Percentiles rank a stretch among this genome's conserved stretches.
phyloP scores from a whole-genome alignment of 1,140 invertebrate genomes.

The Drosophila willistoni region DNA sequence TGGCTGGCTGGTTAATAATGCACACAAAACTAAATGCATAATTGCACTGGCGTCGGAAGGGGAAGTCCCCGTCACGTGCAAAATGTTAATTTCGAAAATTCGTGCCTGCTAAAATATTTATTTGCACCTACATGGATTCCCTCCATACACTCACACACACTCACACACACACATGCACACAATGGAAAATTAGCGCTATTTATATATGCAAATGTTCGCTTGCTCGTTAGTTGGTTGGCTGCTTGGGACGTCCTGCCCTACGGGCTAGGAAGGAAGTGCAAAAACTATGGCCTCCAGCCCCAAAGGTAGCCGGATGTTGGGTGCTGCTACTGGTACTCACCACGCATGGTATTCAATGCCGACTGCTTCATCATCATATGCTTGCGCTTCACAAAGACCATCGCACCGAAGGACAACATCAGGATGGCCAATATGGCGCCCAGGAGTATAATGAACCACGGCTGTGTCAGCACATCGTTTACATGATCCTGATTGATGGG shows the following conservation, averaged over 20 bases:
- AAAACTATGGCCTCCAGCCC: slow-evolving; percentile 20
- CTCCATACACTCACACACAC: neutral
- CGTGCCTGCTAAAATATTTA: slow-evolving; percentile 76
- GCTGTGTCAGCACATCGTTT: slow-evolving; percentile 86
- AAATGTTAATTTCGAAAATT: slow-evolving; percentile 81
- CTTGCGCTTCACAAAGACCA: slow-evolving; percentile 85
- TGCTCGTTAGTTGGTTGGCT: slow-evolving; percentile 11
- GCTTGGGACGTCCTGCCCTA: slow-evolving; percentile 33
- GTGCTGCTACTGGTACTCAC: slow-evolving; percentile 54
- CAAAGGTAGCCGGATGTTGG: neutral
- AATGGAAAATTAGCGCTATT: slow-evolving; percentile 79
- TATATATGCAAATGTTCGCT: slow-evolving; percentile 67
- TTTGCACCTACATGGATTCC: slow-evolving; percentile 68
- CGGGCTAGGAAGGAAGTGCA: slow-evolving; percentile 59
- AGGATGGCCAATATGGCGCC: slow-evolving; percentile 88
- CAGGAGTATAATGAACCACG: slow-evolving; percentile 90
- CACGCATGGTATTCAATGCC: slow-evolving; percentile 79
- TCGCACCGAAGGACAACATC: slow-evolving; percentile 87
- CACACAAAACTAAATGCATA: slow-evolving; percentile 82
- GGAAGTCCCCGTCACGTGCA: slow-evolving; percentile 62
- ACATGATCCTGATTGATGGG: slow-evolving; percentile 84
- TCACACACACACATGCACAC: slow-evolving; percentile 21
- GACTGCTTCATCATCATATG: slow-evolving; percentile 83
- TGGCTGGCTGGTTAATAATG: slow-evolving; percentile 78
- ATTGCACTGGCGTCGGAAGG: slow-evolving; percentile 54